Percentiles rank a stretch among this genome's conserved stretches.
Evolutionary conservation across 2,797 vertebrate species (phyloP).

Genomic region (Danio albolineatus): DNA sequence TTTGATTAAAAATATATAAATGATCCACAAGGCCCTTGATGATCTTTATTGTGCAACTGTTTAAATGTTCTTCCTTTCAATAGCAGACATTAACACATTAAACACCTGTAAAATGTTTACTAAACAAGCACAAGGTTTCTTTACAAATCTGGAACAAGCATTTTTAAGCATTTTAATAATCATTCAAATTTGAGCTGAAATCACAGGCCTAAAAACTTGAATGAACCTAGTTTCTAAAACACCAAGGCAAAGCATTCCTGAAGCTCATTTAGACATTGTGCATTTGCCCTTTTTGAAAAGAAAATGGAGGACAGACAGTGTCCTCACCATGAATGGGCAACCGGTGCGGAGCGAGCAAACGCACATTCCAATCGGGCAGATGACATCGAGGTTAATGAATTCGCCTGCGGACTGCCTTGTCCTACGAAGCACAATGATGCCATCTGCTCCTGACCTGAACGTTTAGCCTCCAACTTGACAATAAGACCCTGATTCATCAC

Average conservation of each 20-base stretch:
- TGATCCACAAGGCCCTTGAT: no score
- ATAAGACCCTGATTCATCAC: conserved; percentile 58
- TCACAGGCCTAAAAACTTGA: background rate
- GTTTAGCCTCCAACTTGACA: conserved; percentile 74
- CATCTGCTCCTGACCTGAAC: conserved; percentile 68
- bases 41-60: no score
- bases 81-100: no score
- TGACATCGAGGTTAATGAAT: conserved; percentile 70
- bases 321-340: conserved; percentile 31
- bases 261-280: background rate
- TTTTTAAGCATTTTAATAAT: background rate
- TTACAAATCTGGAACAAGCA: no score
- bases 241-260: background rate
- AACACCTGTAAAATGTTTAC: no score
- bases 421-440: conserved; percentile 70
- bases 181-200: background rate
- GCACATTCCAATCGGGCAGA: conserved; percentile 46
- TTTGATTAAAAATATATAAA: no score
- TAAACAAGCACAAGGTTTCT: no score
- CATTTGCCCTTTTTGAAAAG: background rate
- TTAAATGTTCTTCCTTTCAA: no score
- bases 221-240: background rate
- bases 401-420: conserved; percentile 70
- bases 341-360: conserved; percentile 50
- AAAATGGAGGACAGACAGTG: conserved; percentile 1